Evolutionary conservation across 2,797 vertebrate genomes (phyloP), one percentile per base, ranked within the genome.

Genomic region (Melanogrammus aeglefinus): DNA sequence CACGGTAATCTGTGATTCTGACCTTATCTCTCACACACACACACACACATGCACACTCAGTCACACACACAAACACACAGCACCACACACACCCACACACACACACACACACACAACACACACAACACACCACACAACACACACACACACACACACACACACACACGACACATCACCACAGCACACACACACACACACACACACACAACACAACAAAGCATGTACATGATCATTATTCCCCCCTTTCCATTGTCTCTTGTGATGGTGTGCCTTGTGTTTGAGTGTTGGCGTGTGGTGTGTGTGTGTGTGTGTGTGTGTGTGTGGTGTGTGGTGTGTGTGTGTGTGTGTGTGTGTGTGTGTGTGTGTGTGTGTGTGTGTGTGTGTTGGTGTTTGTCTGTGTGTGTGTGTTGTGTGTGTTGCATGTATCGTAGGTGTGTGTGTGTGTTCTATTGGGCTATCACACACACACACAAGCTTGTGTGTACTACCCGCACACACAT

Each of bases 401-500:
- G 29, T 31, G 29, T 31, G 29, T 31, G n/a, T n/a, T n/a, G n/a
- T n/a, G n/a, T n/a, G n/a, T n/a, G n/a, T n/a, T n/a, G n/a, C n/a
- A n/a, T n/a, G n/a, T n/a, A n/a, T n/a, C n/a, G n/a, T n/a, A n/a
- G n/a, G n/a, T 31, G 29, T 31, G 29, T 31, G 2, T 31, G 29
- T 31, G 29, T 31, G 29, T 31, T 31, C 29, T 31, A 31, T 1
- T 31, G 29, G 29, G 29, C 29, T n/a, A n/a, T n/a, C 80, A 81
- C 83, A 78, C 80, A 73, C 76, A 81, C 75, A 57, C 3, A 82
- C 63, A 51, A 78, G 83, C 69, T 82, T 86, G 88, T 85, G 83
- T 77, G 86, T 87, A 91, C 90, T 57, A 92, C 88, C n/a, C 88
- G 90, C 91, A 92, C 91, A 91, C 92, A 92, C 93, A 94, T 94